phyloP scores from a whole-genome alignment of 2,888 invertebrate genomes.

The Sphaeridia pumilis region DNA sequence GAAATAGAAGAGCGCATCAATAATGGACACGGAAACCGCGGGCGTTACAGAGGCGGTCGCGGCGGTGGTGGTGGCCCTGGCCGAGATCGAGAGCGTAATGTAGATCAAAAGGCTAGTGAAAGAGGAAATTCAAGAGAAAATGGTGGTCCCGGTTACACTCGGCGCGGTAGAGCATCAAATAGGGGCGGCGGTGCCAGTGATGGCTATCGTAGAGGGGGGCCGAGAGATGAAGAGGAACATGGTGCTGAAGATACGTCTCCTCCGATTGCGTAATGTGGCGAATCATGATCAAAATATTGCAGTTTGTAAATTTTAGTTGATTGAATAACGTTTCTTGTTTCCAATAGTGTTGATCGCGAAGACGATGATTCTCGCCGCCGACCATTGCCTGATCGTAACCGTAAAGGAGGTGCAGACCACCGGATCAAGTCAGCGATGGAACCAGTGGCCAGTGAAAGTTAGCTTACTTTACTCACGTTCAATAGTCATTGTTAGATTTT shows the following conservation, averaged over 20 bases:
- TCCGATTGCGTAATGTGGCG: slow-evolving; percentile 23
- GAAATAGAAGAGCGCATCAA: slow-evolving; percentile 34
- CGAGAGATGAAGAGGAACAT: slow-evolving; percentile 28
- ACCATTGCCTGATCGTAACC: slow-evolving; percentile 21
- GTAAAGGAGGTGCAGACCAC: slow-evolving; percentile 27
- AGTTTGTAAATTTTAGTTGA: neutral
- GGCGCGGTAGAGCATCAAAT: slow-evolving; percentile 2
- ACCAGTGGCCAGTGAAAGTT: slow-evolving; percentile 30
- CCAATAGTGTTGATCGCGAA: slow-evolving; percentile 8
- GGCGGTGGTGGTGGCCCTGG: slow-evolving; percentile 11
- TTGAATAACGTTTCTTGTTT: neutral
- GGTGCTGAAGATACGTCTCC: slow-evolving; percentile 22
- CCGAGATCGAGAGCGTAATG: slow-evolving; percentile 1
- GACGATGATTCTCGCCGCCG: slow-evolving; percentile 29
- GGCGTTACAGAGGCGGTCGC: slow-evolving; percentile 18
- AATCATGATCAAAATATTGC: neutral
- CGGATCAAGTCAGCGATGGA: slow-evolving; percentile 32
- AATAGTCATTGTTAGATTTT: no score
- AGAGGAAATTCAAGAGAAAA: slow-evolving; percentile 7
- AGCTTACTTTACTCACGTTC: no score
- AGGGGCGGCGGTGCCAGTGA: slow-evolving; percentile 12
- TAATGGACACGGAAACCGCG: slow-evolving; percentile 23
- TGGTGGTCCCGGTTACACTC: slow-evolving; percentile 9
- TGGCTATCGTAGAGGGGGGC: slow-evolving; percentile 24
- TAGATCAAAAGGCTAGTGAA: slow-evolving; percentile 7